phyloP scores from a whole-genome alignment of 2,888 invertebrate species.

The Resseliella maxima region DNA sequence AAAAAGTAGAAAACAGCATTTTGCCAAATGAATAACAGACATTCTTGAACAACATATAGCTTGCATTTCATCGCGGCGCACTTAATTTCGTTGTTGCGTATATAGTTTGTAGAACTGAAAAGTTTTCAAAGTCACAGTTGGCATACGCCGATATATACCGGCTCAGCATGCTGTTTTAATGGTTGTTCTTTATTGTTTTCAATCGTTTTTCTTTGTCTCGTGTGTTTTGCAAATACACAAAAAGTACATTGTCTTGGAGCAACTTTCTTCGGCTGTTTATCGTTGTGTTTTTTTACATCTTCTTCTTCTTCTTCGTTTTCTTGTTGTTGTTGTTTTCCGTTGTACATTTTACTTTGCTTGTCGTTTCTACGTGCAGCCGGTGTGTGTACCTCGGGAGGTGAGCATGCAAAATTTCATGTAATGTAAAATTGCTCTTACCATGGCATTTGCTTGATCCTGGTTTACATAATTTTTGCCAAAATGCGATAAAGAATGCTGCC shows the following conservation, averaged over 20 bases:
- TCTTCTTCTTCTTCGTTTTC: not conserved
- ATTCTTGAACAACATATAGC: not conserved
- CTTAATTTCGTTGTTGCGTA: not conserved
- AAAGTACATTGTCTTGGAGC: conserved; percentile 23
- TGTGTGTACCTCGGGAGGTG: conserved; percentile 31
- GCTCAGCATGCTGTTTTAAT: conserved; percentile 53
- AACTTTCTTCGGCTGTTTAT: too few species aligned
- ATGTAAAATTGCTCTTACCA: not conserved
- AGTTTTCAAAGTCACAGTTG: conserved; percentile 53
- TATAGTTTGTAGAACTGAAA: not conserved
- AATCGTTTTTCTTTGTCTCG: conserved; percentile 53
- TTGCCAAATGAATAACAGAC: conserved; percentile 15
- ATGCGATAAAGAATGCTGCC: conserved; percentile 42
- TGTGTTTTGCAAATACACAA: not conserved
- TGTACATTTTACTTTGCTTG: not conserved
- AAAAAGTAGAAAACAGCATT: not conserved
- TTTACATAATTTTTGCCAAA: conserved; percentile 29
- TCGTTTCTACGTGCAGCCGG: not conserved
- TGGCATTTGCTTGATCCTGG: conserved; percentile 7
- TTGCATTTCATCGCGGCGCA: not conserved
- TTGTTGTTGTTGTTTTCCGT: not conserved
- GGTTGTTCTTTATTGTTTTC: conserved; percentile 53
- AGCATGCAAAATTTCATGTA: conserved; percentile 53
- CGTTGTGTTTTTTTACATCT: not conserved
- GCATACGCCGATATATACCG: conserved; percentile 49